phyloP scores from a whole-genome alignment of 2,888 invertebrate genomes.

The Scaptodrosophila latifasciaeformis region DNA sequence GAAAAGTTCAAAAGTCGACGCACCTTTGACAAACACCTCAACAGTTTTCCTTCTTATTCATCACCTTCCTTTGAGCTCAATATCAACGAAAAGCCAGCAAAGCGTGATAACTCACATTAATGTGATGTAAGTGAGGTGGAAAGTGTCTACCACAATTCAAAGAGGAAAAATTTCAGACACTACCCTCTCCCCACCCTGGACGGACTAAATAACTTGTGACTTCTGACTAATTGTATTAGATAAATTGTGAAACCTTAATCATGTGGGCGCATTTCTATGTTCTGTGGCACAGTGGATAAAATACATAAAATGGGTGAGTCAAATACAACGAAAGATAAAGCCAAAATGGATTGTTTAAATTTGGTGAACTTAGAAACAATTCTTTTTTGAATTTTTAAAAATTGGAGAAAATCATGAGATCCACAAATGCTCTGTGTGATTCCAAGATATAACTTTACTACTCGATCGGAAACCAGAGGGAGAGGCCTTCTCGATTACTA shows the following conservation, averaged over 20 bases:
- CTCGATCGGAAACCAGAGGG: too few relatives aligned
- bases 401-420: too few relatives aligned
- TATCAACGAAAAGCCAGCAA: not conserved
- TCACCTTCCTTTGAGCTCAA: not conserved
- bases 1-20: conserved; percentile 60
- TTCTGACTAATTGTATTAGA: conserved; percentile 67
- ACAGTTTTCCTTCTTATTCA: not conserved
- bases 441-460: too few relatives aligned
- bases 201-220: too few relatives aligned
- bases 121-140: conserved; percentile 31
- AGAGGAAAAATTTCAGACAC: conserved; percentile 16
- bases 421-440: too few relatives aligned
- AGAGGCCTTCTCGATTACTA: too few relatives aligned
- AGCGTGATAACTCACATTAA: conserved; percentile 33
- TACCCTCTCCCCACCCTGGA: too few relatives aligned
- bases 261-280: conserved; percentile 46
- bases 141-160: conserved; percentile 59
- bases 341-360: too few relatives aligned
- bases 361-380: not conserved
- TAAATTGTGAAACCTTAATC: conserved; percentile 69
- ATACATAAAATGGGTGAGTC: too few relatives aligned
- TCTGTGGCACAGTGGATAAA: too few relatives aligned
- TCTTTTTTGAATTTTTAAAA: too few relatives aligned
- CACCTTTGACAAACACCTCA: conserved; percentile 34
- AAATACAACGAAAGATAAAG: too few relatives aligned